phyloP scores from a whole-genome alignment of 2,113 vertebrate genomes.

The Syngnathus scovelli region DNA sequence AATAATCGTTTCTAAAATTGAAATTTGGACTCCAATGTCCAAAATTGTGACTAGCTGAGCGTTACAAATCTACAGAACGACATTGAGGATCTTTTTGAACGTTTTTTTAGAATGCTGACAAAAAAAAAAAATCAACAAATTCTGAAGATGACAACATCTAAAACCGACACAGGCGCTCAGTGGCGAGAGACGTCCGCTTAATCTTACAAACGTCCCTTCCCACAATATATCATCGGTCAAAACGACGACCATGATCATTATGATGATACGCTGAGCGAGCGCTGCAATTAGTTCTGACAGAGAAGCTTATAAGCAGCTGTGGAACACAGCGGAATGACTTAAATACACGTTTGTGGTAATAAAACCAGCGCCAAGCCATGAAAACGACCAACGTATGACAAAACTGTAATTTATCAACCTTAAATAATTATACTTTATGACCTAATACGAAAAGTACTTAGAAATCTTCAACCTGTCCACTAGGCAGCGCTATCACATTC shows the following conservation, averaged over 20 bases:
- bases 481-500: too few species aligned
- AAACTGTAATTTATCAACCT: too few species aligned
- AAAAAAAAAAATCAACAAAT: conserved; percentile 13
- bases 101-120: conserved; percentile 2
- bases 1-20: neutral
- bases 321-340: neutral
- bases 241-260: neutral
- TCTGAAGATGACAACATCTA: conserved; percentile 26
- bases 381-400: neutral
- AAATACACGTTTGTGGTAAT: neutral
- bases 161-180: conserved; percentile 30
- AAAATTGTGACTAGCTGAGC: too few species aligned
- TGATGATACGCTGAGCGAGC: conserved; percentile 46
- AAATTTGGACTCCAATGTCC: too few species aligned
- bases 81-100: too few species aligned
- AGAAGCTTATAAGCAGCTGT: conserved; percentile 59
- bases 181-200: conserved; percentile 38
- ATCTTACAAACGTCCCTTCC: conserved; percentile 53
- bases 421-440: too few species aligned
- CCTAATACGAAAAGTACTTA: too few species aligned
- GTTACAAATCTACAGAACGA: too few species aligned
- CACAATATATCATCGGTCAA: conserved; percentile 62
- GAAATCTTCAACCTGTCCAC: too few species aligned
- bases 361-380: neutral
- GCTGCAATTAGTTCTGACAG: conserved; percentile 58